Base-by-base conservation (phyloP, 92 coral and sea anemone species). In the Zoanthus solanderi region DNA sequence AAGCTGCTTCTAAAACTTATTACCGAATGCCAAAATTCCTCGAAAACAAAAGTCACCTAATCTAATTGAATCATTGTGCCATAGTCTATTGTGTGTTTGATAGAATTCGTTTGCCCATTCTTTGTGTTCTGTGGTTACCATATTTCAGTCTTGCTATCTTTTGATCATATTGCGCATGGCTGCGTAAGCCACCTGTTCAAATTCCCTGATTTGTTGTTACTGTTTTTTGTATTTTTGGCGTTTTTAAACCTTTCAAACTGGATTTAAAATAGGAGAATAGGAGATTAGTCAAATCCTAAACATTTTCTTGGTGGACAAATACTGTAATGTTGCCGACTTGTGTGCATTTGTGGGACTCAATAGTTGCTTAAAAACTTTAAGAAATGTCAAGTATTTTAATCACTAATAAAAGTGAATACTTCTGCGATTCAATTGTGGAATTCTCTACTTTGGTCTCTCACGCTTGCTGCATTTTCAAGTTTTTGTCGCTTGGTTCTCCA, bases 361-460 rank as follows among this genome's bases (percentile, higher is more conserved):
- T 81, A 23, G 44, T 46, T 67, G 50, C 12, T 31, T 32, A 66
- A 13, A 81, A 14, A 45, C 75, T 81, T 46, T 9, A 10, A 23
- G 44, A 14, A 81, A 81, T 66, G 31, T 67, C 47, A 81, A 67
- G 75, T 66, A 81, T 80, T 81, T 81, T 15, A 46, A 63, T 67
- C 12, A 66, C 13, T 65, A 46, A 11, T 81, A 45, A 81, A 45
- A 28, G 42, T 81, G 61, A 81, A 45, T 81, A 16, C 31, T 66
- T 52, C 11, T n/a, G 74, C 13, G 12, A 12, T 23, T 23, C 3
- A 65, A 23, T 42, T 63, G 6, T 65, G 37, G 47, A 81, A 46
- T 28, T 67, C 57, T 66, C 11, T 17, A 16, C n/a, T 65, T 23
- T 46, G 75, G 29, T 63, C 28, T 44, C 47, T 42, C 52, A n/a